Percentiles rank a stretch among this genome's conserved stretches.
phyloP scores from a whole-genome alignment of 2,888 invertebrate genomes.

The Eupithecia abbreviata region DNA sequence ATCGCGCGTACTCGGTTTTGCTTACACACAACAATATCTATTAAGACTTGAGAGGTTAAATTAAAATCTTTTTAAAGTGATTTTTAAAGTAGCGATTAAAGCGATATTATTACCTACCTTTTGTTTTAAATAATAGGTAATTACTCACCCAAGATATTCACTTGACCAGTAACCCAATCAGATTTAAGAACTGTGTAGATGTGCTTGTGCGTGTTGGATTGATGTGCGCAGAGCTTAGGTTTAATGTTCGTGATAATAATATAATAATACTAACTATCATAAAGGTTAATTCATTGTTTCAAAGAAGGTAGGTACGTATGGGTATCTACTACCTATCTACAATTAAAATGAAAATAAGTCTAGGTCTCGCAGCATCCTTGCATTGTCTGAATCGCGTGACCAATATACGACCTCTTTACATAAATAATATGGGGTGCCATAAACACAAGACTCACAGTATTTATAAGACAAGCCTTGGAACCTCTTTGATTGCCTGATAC shows the following conservation, averaged over 20 bases:
- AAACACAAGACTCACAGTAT: constrained; percentile 61
- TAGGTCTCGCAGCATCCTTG: constrained; percentile 81
- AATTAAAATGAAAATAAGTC: constrained; percentile 79
- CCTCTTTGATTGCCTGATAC: constrained; percentile 55
- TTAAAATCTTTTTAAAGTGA: background rate
- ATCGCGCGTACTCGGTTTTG: constrained; percentile 8
- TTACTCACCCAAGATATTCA: no score
- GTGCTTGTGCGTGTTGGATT: background rate
- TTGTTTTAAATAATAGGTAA: background rate
- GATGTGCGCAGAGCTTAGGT: background rate
- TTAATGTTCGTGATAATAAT: background rate
- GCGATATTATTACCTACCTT: background rate
- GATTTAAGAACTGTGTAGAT: no score
- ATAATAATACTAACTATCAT: background rate
- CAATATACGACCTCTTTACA: constrained; percentile 80
- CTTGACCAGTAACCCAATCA: no score
- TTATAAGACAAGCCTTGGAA: constrained; percentile 54
- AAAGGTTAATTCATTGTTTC: constrained; percentile 78
- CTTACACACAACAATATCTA: background rate
- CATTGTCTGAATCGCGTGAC: constrained; percentile 82
- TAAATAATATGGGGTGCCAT: constrained; percentile 76
- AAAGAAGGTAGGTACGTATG: constrained; percentile 63
- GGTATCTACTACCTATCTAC: constrained; percentile 49
- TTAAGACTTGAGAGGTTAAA: background rate
- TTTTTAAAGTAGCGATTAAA: background rate